Percentiles rank a stretch among this genome's conserved stretches.
phyloP scores from a whole-genome alignment of 2,113 vertebrate genomes.

The Saguinus imperator region DNA sequence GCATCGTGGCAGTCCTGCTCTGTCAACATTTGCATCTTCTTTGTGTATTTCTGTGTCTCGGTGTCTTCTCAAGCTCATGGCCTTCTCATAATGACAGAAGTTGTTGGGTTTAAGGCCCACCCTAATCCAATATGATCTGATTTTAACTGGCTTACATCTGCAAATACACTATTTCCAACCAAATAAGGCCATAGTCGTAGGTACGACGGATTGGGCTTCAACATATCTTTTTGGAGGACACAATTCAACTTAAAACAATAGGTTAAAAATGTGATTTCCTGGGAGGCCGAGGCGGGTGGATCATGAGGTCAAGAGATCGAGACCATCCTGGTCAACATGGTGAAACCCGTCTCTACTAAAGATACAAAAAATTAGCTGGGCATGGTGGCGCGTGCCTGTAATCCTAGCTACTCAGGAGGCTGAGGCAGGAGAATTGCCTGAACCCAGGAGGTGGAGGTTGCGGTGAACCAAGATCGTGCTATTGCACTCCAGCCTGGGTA shows the following conservation, averaged over 20 bases:
- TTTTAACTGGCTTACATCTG: background rate
- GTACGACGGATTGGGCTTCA: background rate
- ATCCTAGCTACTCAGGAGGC: too few relatives aligned
- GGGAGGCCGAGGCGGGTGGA: too few relatives aligned
- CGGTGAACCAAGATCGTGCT: too few relatives aligned
- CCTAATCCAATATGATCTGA: background rate
- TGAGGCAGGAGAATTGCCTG: too few relatives aligned
- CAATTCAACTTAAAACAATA: background rate
- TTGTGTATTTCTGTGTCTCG: background rate
- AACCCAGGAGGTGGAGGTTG: too few relatives aligned
- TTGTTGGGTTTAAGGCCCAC: background rate
- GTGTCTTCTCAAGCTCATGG: background rate
- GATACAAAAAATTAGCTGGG: too few relatives aligned
- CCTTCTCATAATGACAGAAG: background rate
- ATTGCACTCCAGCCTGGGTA: too few relatives aligned
- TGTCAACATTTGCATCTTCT: background rate
- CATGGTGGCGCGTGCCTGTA: too few relatives aligned
- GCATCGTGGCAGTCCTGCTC: background rate
- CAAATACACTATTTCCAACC: background rate
- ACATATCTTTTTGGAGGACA: background rate
- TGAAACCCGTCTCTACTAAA: too few relatives aligned
- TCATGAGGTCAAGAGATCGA: too few relatives aligned
- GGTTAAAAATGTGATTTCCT: background rate
- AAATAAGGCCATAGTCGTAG: background rate
- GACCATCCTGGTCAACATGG: too few relatives aligned